A percentile compares a stretch with the other conserved stretches of the same genome.
Evolutionary conservation across 2,113 vertebrate genomes (phyloP).

Genomic region (Hippolais icterina): DNA sequence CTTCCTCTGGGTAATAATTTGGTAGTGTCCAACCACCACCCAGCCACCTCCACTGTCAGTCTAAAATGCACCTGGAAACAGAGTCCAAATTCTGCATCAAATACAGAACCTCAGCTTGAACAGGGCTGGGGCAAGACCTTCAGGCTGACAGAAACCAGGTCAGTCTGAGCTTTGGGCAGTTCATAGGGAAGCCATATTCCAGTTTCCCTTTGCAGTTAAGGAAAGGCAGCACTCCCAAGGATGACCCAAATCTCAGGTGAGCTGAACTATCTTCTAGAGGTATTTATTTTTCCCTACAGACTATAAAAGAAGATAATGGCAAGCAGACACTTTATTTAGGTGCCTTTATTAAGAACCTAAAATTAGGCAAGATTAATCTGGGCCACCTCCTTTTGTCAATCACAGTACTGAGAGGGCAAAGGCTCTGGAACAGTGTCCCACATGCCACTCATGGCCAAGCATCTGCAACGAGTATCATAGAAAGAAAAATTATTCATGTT

Average conservation of each 20-base stretch:
- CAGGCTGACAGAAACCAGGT: background rate
- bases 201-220: background rate
- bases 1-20: background rate
- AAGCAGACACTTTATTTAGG: slow-evolving; percentile 13
- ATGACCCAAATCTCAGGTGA: background rate
- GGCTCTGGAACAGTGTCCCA: background rate
- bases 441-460: background rate
- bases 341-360: slow-evolving; percentile 20
- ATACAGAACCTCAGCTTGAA: background rate
- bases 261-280: background rate
- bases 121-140: background rate
- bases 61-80: background rate
- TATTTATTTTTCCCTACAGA: slow-evolving; percentile 3
- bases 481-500: background rate
- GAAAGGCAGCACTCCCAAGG: background rate
- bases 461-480: background rate
- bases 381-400: slow-evolving; percentile 15
- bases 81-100: background rate
- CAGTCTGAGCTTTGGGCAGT: background rate
- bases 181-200: fast-evolving
- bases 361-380: slow-evolving; percentile 34
- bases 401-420: background rate
- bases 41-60: background rate
- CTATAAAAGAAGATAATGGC: background rate
- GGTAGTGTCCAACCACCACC: background rate